Base-by-base conservation (phyloP, 2,113 vertebrate species). In the Cisticola juncidis region DNA sequence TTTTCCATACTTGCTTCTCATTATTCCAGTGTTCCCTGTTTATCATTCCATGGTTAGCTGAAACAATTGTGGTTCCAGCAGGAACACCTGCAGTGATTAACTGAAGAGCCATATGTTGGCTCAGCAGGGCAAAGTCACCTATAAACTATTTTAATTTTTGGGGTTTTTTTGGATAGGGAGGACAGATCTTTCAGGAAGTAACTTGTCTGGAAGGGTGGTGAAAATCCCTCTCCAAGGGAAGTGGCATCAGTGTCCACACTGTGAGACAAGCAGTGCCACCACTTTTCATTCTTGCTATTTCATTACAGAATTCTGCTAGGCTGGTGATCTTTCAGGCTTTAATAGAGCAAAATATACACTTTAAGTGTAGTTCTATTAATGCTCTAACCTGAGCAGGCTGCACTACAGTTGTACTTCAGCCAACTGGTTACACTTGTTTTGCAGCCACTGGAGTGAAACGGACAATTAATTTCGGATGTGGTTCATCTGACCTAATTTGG, bases 121-220 rank as follows among this genome's bases (percentile, higher is more conserved):
- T 86, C 73, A 78, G 50, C 64, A 62, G 64, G 86, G 29, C 95
- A 97, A 96, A 96, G 96, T 97, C 96, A 97, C 95, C 94, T 96
- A 86, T 81, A 96, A 95, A 93, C 69, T 91, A 22, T 64, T 86
- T 48, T 14, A 5, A 9, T 44, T 45, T 87, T 17, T 35, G 40
- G n/a, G 38, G 28, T 33, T 40, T 64, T 29, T 47, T 35, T 45
- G 11, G 4, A 62, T 38, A 26, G 4, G 10, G 26, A 69, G 57
- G 53, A 86, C 47, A 68, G 83, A 21, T 47, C 33, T 88, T 95
- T 65, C 28, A 48, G 48, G 87, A 47, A 73, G 22, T 29, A 65
- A 73, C 35, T 86, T 47, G 19, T 56, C 4, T 12, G 31, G 31
- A 22, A 12, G 25, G 26, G 22, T 19, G 25, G 10, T 18, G 36